Evolutionary conservation across 2,797 vertebrate genomes (phyloP).

Genomic region (Cryptoprocta ferox): DNA sequence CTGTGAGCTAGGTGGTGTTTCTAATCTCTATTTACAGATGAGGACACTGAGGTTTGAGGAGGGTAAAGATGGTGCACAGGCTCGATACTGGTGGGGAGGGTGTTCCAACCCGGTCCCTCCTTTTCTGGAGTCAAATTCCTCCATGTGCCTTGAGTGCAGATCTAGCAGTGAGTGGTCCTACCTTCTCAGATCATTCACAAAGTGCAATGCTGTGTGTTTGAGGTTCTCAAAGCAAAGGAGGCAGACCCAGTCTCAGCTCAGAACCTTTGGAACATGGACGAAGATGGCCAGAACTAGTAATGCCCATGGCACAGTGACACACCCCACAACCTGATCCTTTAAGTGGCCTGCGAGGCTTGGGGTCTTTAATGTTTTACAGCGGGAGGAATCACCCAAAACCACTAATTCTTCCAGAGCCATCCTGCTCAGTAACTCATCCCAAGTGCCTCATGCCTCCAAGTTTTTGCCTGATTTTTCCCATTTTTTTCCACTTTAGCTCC

Average conservation of each 20-base stretch:
- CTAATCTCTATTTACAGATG: neutral
- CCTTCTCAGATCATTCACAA: neutral
- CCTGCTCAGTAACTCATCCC: neutral
- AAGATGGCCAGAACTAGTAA: neutral
- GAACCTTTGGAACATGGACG: neutral
- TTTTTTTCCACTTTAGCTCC: neutral
- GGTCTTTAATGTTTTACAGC: neutral
- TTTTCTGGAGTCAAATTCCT: neutral
- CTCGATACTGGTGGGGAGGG: neutral
- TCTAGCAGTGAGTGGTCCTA: neutral
- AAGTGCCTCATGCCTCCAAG: neutral
- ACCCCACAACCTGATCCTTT: neutral
- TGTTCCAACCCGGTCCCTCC: neutral
- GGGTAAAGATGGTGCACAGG: neutral
- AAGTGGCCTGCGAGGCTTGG: neutral
- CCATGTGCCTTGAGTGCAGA: neutral
- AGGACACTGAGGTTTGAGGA: neutral
- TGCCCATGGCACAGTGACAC: neutral
- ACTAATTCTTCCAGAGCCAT: neutral
- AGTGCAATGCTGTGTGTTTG: neutral
- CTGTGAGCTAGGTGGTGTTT: neutral
- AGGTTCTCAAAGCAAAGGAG: slow-evolving; percentile 5
- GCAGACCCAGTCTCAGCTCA: neutral
- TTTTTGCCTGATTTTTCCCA: neutral
- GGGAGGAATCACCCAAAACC: neutral